phyloP scores from a whole-genome alignment of 2,888 invertebrate species.

The Caradrina kadenii region DNA sequence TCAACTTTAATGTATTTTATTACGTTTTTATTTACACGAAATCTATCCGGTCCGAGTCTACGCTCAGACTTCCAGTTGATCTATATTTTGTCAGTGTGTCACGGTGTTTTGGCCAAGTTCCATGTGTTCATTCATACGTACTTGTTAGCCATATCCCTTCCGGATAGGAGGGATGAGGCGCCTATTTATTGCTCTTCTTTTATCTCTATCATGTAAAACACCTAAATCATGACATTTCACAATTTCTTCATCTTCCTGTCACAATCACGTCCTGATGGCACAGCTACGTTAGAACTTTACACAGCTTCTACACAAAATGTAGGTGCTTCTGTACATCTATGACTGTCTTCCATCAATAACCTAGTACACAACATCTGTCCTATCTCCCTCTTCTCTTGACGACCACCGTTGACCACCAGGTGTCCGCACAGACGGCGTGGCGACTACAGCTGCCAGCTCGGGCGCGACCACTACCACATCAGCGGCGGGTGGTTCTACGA shows the following conservation, averaged over 20 bases:
- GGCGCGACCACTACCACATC: conserved; percentile 74
- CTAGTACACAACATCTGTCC: conserved; percentile 74
- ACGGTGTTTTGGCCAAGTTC: conserved; percentile 64
- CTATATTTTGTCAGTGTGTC: conserved; percentile 62
- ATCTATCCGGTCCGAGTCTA: conserved; percentile 22
- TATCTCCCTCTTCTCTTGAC: conserved; percentile 88
- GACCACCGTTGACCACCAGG: conserved; percentile 89
- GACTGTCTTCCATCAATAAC: conserved; percentile 63
- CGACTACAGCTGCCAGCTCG: conserved; percentile 68
- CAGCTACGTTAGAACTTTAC: conserved; percentile 10
- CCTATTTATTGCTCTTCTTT: conserved; percentile 39
- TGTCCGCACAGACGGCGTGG: conserved; percentile 91
- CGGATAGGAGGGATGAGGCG: conserved; percentile 37
- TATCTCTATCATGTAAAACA: conserved; percentile 27
- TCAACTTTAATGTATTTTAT: conserved; percentile 11
- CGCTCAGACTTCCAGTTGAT: conserved; percentile 57
- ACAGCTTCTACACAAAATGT: conserved; percentile 13
- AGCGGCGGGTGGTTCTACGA: conserved; percentile 69
- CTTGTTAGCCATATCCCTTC: conserved; percentile 47
- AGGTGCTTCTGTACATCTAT: conserved; percentile 39
- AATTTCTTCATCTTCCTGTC: conserved; percentile 32
- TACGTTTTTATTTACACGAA: conserved; percentile 3
- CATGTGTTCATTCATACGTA: conserved; percentile 65
- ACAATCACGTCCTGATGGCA: conserved; percentile 37
- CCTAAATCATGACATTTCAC: conserved; percentile 19